Evolutionary conservation across 2,888 invertebrate genomes (phyloP).

Genomic region (Callimorpha dominula): DNA sequence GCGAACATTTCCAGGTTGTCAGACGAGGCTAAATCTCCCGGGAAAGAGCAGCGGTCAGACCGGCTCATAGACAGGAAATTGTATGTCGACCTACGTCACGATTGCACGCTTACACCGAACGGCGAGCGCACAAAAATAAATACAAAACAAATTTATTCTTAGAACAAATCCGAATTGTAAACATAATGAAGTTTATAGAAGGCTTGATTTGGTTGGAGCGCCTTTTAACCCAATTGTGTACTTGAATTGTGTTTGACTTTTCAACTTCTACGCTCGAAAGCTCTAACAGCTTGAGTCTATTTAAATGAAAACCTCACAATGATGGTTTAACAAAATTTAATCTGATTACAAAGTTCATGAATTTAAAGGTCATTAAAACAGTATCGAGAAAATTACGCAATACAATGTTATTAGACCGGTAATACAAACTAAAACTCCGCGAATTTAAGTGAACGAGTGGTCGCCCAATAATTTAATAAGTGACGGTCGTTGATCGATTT

Average conservation of each 20-base stretch:
- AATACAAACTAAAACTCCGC: neutral
- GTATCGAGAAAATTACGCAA: neutral
- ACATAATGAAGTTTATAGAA: conserved; percentile 30
- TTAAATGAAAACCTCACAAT: conserved; percentile 5
- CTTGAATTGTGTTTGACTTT: conserved; percentile 17
- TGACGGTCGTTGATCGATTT: neutral
- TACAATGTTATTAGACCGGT: neutral
- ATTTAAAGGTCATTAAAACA: neutral
- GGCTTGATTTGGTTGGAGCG: conserved; percentile 21
- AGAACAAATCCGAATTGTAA: conserved; percentile 36
- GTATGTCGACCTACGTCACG: conserved; percentile 81
- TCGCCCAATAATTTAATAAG: neutral
- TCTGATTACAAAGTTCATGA: neutral
- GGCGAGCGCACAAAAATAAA: conserved; percentile 51
- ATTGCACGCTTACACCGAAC: conserved; percentile 56
- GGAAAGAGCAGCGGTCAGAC: conserved; percentile 78
- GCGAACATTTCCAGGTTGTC: conserved; percentile 76
- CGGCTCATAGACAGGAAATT: conserved; percentile 77
- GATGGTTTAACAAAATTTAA: neutral
- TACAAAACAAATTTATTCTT: conserved; percentile 44
- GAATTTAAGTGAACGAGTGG: neutral
- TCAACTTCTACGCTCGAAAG: conserved; percentile 7
- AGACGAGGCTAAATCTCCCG: conserved; percentile 69
- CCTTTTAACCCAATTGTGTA: conserved; percentile 23
- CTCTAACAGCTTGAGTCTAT: neutral